Base-by-base conservation (phyloP, 2,888 invertebrate species). In the Emmelina monodactyla region DNA sequence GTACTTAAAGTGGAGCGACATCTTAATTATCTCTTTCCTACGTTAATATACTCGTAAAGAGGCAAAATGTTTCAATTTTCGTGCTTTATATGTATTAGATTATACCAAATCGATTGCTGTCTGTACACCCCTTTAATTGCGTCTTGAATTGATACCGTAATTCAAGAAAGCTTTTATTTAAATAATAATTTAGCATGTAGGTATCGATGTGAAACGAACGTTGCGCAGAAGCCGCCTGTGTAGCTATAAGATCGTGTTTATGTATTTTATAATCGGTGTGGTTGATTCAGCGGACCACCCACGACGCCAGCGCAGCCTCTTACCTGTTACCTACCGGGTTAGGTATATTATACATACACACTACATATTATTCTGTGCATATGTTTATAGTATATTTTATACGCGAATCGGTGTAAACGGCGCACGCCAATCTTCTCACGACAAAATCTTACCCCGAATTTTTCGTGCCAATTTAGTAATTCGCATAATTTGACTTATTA, bases 401-500 rank as follows among this genome's bases (percentile, higher is more conserved):
- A n/a, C n/a, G n/a, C n/a, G n/a, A n/a, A n/a, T n/a, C n/a, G n/a
- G n/a, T n/a, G n/a, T n/a, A n/a, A n/a, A 40, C 25, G 34, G 35
- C 41, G 34, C 31, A 34, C 34, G 32, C 33, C 32, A 31, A 32
- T 31, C 33, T 37, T 35, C 34, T 32, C 37, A 38, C 36, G 28
- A 36, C 38, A 37, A 22, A 29, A 38, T 40, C 35, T 45, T 32
- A 34, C 41, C 43, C 50, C 53, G 46, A 53, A 50, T 51, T 58
- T 65, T 55, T 55, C 52, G 56, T 60, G 58, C 52, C 62, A 72
- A 71, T 72, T 71, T 67, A 46, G 69, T 66, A 75, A 76, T 76
- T 75, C 71, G 64, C 63, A 60, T 62, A 71, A 75, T 75, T 71
- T 68, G 58, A 68, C 56, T 67, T 61, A 70, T 70, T 66, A 72